Conservation (phyloP, 2,888 invertebrate genomes). For the Elaeidobius kamerunicus region DNA sequence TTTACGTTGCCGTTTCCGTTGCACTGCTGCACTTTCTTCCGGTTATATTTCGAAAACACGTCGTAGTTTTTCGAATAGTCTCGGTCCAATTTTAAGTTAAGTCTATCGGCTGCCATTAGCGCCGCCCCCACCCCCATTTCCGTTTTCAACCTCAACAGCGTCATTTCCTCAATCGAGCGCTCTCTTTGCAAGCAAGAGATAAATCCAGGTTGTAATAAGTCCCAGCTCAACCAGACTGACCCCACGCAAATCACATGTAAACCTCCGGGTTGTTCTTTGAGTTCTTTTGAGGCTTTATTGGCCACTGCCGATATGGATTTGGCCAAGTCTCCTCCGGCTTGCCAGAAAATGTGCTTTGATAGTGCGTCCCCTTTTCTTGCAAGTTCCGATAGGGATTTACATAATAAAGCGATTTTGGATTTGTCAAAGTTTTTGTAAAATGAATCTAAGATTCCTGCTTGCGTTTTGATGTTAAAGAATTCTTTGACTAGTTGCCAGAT, state of each 20-base stretch:
- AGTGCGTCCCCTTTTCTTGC: conserved; percentile 72
- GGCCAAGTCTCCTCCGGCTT: conserved; percentile 66
- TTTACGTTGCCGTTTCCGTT: too few relatives aligned
- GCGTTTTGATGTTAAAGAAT: conserved; percentile 70
- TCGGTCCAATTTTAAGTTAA: conserved; percentile 61
- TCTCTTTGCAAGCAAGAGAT: conserved; percentile 53
- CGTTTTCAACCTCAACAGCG: conserved; percentile 67
- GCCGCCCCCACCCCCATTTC: conserved; percentile 84
- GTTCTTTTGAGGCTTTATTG: conserved; percentile 58
- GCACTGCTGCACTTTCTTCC: too few relatives aligned
- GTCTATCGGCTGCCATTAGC: conserved; percentile 74
- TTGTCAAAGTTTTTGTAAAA: conserved; percentile 84
- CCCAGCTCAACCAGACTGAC: conserved; percentile 94
- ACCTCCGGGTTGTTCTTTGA: conserved; percentile 54
- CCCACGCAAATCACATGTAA: conserved; percentile 81
- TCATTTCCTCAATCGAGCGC: conserved; percentile 54
- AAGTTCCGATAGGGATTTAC: conserved; percentile 66
- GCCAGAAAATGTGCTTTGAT: conserved; percentile 64
- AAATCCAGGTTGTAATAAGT: conserved; percentile 70
- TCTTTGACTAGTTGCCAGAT: conserved; percentile 71
- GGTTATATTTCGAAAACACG: conserved; percentile 60
- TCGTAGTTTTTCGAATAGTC: conserved; percentile 69
- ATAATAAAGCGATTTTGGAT: conserved; percentile 68
- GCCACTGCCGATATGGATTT: conserved; percentile 63
- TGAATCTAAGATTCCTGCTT: conserved; percentile 67